A percentile compares a stretch with the other conserved stretches of the same genome.
Conservation (phyloP, 2,797 vertebrate genomes). For the Sebastes wilsoni region DNA sequence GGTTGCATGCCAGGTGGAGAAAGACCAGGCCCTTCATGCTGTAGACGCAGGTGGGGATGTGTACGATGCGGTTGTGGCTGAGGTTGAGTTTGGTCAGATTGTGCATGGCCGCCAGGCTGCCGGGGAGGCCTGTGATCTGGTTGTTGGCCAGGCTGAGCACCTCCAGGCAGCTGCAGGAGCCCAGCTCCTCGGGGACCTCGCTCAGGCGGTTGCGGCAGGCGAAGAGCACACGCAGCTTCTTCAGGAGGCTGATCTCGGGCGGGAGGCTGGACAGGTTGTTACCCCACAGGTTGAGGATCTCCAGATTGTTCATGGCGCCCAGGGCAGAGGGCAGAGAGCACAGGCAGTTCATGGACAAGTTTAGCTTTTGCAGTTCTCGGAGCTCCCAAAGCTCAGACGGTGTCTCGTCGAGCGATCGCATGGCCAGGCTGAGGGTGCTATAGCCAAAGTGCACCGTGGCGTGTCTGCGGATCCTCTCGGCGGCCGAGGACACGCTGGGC, state of each 20-base stretch:
- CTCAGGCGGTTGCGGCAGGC: slow-evolving; percentile 89
- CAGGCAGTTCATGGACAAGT: slow-evolving; percentile 91
- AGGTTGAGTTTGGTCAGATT: slow-evolving; percentile 91
- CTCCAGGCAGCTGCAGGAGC: slow-evolving; percentile 87
- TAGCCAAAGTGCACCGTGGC: slow-evolving; percentile 81
- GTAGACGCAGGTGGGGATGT: slow-evolving; percentile 92
- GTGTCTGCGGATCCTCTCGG: slow-evolving; percentile 80
- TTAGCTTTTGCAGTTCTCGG: slow-evolving; percentile 91
- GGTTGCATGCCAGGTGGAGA: slow-evolving; percentile 91
- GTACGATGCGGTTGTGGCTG: slow-evolving; percentile 89
- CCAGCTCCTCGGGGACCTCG: slow-evolving; percentile 90
- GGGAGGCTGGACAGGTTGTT: slow-evolving; percentile 90
- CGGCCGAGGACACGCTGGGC: slow-evolving; percentile 73
- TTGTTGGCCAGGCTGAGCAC: slow-evolving; percentile 95
- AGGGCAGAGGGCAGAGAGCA: slow-evolving; percentile 82
- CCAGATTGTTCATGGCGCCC: slow-evolving; percentile 87
- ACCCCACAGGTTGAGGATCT: slow-evolving; percentile 90
- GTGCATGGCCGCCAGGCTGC: slow-evolving; percentile 82
- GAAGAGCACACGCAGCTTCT: slow-evolving; percentile 90
- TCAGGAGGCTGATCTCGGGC: slow-evolving; percentile 88
- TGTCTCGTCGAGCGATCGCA: slow-evolving; percentile 85
- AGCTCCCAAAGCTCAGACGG: slow-evolving; percentile 92
- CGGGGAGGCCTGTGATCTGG: slow-evolving; percentile 86
- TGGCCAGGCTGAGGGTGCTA: slow-evolving; percentile 89
- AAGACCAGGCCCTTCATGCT: slow-evolving; percentile 89